These are phyloP conservation scores for Agriopis leucophaearia DNA, from an alignment of 2,888 invertebrate species.

Conservation along the genomic window DNA sequence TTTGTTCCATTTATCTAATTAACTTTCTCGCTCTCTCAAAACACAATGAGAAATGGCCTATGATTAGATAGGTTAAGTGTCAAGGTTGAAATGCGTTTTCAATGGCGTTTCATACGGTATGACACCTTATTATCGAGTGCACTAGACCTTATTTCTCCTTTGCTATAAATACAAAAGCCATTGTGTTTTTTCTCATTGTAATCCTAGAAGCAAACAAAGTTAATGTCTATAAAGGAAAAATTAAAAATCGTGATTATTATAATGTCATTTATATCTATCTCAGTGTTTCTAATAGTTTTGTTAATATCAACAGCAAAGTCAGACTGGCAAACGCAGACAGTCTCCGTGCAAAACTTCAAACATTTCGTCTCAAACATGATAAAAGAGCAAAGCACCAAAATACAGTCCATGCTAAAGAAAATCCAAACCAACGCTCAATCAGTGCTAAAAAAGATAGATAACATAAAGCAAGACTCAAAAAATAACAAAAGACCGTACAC, in stretches of 20 bases:
- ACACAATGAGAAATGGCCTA: constrained; percentile 62
- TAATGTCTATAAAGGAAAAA: constrained; percentile 66
- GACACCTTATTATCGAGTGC: constrained; percentile 67
- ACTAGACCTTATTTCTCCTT: constrained; percentile 64
- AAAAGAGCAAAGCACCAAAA: constrained; percentile 76
- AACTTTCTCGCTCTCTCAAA: constrained; percentile 52
- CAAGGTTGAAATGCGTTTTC: constrained; percentile 65
- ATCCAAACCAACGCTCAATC: constrained; percentile 75
- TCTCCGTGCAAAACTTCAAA: constrained; percentile 68
- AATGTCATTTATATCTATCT: constrained; percentile 73
- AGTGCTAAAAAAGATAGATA: constrained; percentile 70
- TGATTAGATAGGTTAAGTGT: constrained; percentile 83
- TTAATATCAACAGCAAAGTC: constrained; percentile 64
- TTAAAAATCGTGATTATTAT: constrained; percentile 56
- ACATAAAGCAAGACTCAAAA: constrained; percentile 58
- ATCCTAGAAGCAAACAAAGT: constrained; percentile 47
- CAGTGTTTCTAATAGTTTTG: constrained; percentile 64
- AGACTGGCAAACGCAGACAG: constrained; percentile 57
- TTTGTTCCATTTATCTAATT: constrained; percentile 4
- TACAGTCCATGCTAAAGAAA: constrained; percentile 71
- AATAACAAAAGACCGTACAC: constrained; percentile 33
- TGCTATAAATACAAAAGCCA: constrained; percentile 59
- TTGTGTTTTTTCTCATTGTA: constrained; percentile 52
- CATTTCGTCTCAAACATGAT: constrained; percentile 70
- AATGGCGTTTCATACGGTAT: constrained; percentile 49